Conservation (phyloP, 2,113 vertebrate genomes). For the Sinocyclocheilus anshuiensis region DNA sequence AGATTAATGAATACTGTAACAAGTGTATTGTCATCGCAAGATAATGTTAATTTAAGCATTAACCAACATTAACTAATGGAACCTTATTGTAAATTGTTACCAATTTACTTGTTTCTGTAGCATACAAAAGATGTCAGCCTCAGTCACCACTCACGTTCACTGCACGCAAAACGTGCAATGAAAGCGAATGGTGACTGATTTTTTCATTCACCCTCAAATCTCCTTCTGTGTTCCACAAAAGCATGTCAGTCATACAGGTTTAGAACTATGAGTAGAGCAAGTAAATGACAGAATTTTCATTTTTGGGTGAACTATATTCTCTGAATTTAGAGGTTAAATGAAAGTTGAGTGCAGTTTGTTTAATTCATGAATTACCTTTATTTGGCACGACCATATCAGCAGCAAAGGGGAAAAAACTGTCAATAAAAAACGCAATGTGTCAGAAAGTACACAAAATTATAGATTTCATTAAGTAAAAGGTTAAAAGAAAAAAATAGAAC, state of each 20-base stretch:
- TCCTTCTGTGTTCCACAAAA: background rate
- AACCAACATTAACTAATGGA: background rate
- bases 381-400: slow-evolving; percentile 46
- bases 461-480: background rate
- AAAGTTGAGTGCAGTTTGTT: background rate
- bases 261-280: background rate
- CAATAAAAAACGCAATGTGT: background rate
- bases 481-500: background rate
- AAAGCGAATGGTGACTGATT: background rate
- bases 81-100: background rate
- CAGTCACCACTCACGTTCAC: background rate
- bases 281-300: background rate
- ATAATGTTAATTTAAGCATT: background rate
- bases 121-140: background rate
- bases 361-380: slow-evolving; percentile 42
- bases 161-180: background rate
- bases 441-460: background rate
- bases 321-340: background rate
- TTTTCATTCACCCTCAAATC: background rate
- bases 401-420: slow-evolving; percentile 43
- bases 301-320: background rate
- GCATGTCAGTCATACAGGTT: background rate
- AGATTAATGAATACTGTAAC: background rate
- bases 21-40: background rate
- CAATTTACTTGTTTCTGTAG: background rate